Evolutionary conservation across 37 sponge, comb jelly and placozoan genomes (phyloP).

Genomic region (Aplysina aerophoba): DNA sequence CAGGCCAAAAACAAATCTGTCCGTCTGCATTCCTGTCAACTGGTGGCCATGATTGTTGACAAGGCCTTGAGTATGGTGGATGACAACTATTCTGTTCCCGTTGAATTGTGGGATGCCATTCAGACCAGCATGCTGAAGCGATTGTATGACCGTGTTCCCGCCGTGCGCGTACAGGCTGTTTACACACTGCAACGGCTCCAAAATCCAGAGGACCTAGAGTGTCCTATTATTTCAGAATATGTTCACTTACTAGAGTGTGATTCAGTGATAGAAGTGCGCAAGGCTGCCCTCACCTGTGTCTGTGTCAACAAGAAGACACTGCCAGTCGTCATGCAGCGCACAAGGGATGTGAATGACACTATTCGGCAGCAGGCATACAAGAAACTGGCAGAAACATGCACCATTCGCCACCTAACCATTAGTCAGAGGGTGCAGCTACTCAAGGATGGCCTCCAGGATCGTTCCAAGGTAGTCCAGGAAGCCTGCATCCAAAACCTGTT

Average conservation of each 20-base stretch:
- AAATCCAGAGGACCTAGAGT: conserved; percentile 45
- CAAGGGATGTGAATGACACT: conserved; percentile 66
- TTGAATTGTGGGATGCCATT: conserved; percentile 31
- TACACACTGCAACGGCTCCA: conserved; percentile 54
- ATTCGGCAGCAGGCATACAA: conserved; percentile 58
- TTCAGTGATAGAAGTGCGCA: conserved; percentile 69
- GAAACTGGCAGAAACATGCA: conserved; percentile 56
- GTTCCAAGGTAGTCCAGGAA: conserved; percentile 39
- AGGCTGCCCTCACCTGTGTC: conserved; percentile 44
- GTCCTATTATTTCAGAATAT: conserved; percentile 37
- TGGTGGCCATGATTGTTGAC: conserved; percentile 58
- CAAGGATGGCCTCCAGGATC: conserved; percentile 64
- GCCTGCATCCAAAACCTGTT: conserved; percentile 65
- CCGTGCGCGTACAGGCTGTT: conserved; percentile 61
- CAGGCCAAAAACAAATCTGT: conserved; percentile 66
- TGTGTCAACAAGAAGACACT: conserved; percentile 1
- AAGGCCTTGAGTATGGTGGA: conserved; percentile 39
- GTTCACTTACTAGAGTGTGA: conserved; percentile 48
- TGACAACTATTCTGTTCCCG: neutral
- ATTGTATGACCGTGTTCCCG: conserved; percentile 58
- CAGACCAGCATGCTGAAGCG: conserved; percentile 53
- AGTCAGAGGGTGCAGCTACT: conserved; percentile 61
- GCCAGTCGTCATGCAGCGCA: conserved; percentile 67
- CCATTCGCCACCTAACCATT: conserved; percentile 68
- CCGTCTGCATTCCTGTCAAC: conserved; percentile 70